Percentiles rank a stretch among this genome's conserved stretches.
These are phyloP conservation scores for Glossophaga mutica DNA, from an alignment of 2,797 vertebrate genomes.

Conservation along the genomic window DNA sequence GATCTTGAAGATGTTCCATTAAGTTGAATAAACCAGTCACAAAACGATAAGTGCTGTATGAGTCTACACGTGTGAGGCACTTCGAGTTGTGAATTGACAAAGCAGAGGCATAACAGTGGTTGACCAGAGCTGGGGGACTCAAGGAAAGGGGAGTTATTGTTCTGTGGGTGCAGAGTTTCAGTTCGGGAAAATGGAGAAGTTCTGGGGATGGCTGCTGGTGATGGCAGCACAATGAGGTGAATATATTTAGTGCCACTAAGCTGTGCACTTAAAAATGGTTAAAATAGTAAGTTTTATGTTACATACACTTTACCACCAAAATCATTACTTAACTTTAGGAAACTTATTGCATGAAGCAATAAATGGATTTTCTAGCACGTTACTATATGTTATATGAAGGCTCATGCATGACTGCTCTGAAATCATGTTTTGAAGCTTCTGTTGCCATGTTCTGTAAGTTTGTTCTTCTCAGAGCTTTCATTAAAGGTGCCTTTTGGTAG, in stretches of 20 bases:
- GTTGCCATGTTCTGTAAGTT: neutral
- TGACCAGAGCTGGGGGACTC: neutral
- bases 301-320: neutral
- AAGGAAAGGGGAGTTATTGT: neutral
- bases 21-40: neutral
- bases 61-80: neutral
- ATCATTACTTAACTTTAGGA: neutral
- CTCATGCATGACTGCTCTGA: neutral
- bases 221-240: neutral
- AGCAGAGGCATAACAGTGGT: neutral
- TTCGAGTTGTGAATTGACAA: neutral
- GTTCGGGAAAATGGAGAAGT: neutral
- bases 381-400: neutral
- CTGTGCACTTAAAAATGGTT: neutral
- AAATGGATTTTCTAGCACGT: neutral
- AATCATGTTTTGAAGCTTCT: neutral
- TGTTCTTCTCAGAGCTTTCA: neutral
- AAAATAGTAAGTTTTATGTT: neutral
- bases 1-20: neutral
- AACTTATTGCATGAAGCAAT: neutral
- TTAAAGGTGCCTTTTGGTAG: neutral
- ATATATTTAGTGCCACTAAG: neutral
- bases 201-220: neutral
- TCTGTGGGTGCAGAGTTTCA: neutral
- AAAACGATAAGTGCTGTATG: neutral